These are phyloP conservation scores for Brassicogethes aeneus DNA, from an alignment of 2,888 invertebrate species.

Conservation along the genomic window DNA sequence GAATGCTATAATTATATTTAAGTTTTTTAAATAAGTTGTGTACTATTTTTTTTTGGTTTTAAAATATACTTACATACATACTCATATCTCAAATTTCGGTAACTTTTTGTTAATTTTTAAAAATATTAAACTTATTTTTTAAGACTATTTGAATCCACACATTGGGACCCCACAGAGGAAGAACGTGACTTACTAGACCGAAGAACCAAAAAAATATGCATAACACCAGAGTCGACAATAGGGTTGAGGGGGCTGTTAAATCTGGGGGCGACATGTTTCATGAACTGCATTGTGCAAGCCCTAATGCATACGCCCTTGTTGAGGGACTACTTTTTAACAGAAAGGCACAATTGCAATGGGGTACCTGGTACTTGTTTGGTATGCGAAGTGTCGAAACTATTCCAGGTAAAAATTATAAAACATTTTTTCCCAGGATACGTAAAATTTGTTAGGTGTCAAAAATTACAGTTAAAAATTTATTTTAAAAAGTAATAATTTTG, in stretches of 20 bases:
- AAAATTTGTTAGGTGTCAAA: neutral
- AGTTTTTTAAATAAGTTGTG: no score
- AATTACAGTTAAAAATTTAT: no score
- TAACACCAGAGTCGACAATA: conserved; percentile 74
- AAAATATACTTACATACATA: no score
- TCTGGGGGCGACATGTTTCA: conserved; percentile 95
- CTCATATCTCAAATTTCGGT: no score
- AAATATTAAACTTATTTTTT: conserved; percentile 4
- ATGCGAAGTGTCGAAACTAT: conserved; percentile 90
- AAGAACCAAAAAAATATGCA: conserved; percentile 68
- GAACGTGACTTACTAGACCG: conserved; percentile 69
- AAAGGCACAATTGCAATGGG: conserved; percentile 79
- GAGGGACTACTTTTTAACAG: conserved; percentile 90
- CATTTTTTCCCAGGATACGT: neutral
- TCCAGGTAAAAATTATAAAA: conserved; percentile 62
- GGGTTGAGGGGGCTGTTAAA: conserved; percentile 91
- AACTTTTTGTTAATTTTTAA: no score
- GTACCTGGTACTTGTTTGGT: conserved; percentile 75
- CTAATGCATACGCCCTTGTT: conserved; percentile 91
- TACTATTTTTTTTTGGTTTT: no score
- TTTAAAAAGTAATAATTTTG: no score
- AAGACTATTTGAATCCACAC: conserved; percentile 47
- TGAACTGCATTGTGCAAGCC: conserved; percentile 96
- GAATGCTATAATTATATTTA: no score
- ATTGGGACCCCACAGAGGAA: conserved; percentile 71